Base-by-base conservation (phyloP, 2,888 invertebrate species). In the Therioaphis trifolii region DNA sequence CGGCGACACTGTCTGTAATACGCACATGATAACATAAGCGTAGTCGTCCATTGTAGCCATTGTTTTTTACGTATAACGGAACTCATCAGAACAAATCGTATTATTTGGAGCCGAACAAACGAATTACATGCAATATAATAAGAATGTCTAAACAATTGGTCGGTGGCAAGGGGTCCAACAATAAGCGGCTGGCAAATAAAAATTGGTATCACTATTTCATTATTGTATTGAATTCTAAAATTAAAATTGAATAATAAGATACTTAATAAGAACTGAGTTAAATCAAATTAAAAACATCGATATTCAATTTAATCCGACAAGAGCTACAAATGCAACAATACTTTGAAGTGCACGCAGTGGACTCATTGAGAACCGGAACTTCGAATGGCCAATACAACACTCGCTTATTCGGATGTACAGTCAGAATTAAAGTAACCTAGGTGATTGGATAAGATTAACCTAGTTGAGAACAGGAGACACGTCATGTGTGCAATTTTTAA, bases 81-180 rank as follows among this genome's bases (percentile, higher is more conserved):
- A 46, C 61, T 52, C 35, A 52, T 68, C 52, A 12, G 49, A 55
- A 68, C 40, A 52, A 69, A 55, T 43, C n/a, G 55, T 78, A 78
- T 24, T 78, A 78, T 66, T 66, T 35, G 27, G 43, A 18, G 55
- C 49, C 55, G 55, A 46, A 77, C 49, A 77, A 77, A 77, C 12
- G 66, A 49, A 77, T 66, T 35, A 49, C 7, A 35, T 7, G 35
- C 7, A 3, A 35, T 4, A 1, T 21, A 24, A 52, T 24, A 46
- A 1, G 15, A 29, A 1, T 61, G 15, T 61, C 52, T 29, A 72
- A 9, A 77, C 29, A 21, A 29, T 35, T 35, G 35, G 52, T 63
- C 49, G 21, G 11, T 18, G 27, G 49, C 35, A 49, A 24, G 49
- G 21, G 11, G 35, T 66, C 9, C 49, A 46, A 46, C 46, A 76